These are phyloP conservation scores for Lutjanus argentimaculatus DNA, from an alignment of 2,797 vertebrate species.

Conservation along the genomic window DNA sequence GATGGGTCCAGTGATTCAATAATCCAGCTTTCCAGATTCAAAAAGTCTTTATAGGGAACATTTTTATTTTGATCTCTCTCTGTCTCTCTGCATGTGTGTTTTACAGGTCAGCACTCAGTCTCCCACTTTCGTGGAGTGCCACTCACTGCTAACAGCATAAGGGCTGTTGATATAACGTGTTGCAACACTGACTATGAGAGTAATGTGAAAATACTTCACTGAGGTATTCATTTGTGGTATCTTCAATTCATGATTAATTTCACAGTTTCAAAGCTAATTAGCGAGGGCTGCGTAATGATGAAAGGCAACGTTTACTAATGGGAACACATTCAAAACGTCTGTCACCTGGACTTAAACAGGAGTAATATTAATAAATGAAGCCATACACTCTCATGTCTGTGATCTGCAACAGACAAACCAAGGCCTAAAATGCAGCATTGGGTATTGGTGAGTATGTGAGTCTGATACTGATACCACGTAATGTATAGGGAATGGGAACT, in stretches of 20 bases:
- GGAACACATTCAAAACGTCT: constrained; percentile 8
- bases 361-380: neutral
- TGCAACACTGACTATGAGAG: constrained; percentile 11
- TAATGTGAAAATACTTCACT: constrained; percentile 31
- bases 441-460: too few relatives aligned
- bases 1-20: constrained; percentile 19
- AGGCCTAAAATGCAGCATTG: too few relatives aligned
- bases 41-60: constrained; percentile 2
- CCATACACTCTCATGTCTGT: neutral
- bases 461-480: too few relatives aligned
- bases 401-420: neutral
- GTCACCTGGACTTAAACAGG: constrained; percentile 5
- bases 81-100: constrained; percentile 7
- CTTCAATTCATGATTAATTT: constrained; percentile 53
- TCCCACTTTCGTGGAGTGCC: constrained; percentile 33
- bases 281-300: constrained; percentile 13
- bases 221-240: constrained; percentile 45
- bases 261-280: constrained; percentile 56
- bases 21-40: neutral
- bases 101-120: constrained; percentile 1
- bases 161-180: constrained; percentile 21
- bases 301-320: constrained; percentile 9
- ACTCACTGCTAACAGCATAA: constrained; percentile 26
- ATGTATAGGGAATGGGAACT: too few relatives aligned
- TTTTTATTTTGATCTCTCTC: constrained; percentile 22